A percentile compares a stretch with the other conserved stretches of the same genome.
Evolutionary conservation across 2,797 vertebrate species (phyloP).

Genomic region (Gymnoscopelus braueri): DNA sequence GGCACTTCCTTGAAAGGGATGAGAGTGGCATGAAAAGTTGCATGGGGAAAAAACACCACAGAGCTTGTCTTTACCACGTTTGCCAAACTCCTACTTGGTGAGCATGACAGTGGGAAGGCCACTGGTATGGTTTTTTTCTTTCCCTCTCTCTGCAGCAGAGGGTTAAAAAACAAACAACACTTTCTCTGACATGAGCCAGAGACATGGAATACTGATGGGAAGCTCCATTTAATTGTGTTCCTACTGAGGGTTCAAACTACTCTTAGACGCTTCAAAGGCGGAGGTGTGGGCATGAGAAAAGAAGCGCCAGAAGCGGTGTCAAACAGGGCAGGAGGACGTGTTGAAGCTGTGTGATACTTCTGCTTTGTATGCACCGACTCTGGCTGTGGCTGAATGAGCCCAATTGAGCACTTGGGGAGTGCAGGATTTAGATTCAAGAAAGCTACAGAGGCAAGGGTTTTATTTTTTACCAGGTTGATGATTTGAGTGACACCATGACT

Average conservation of each 20-base stretch:
- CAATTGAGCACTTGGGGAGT: slow-evolving; percentile 24
- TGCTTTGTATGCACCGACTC: slow-evolving; percentile 24
- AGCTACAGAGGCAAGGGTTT: background rate
- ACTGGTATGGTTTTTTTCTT: slow-evolving; percentile 12
- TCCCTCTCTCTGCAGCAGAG: slow-evolving; percentile 41
- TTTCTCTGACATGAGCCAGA: slow-evolving; percentile 57
- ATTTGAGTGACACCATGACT: no score
- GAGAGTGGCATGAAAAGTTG: slow-evolving; percentile 18
- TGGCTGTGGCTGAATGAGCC: slow-evolving; percentile 25
- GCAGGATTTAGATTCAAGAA: slow-evolving; percentile 29
- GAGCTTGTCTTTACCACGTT: slow-evolving; percentile 38
- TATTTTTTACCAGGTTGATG: no score
- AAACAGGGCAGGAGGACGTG: slow-evolving; percentile 31
- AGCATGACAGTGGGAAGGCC: slow-evolving; percentile 31
- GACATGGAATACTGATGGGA: slow-evolving; percentile 63
- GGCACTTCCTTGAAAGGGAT: slow-evolving; percentile 28
- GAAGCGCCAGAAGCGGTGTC: slow-evolving; percentile 33
- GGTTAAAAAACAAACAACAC: slow-evolving; percentile 32
- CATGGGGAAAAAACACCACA: slow-evolving; percentile 22
- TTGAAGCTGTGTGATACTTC: slow-evolving; percentile 38
- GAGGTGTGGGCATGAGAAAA: slow-evolving; percentile 32
- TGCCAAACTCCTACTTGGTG: slow-evolving; percentile 35
- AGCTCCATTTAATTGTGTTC: slow-evolving; percentile 48
- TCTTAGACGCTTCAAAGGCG: slow-evolving; percentile 47
- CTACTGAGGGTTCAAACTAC: slow-evolving; percentile 62